Conservation (phyloP, 2,113 vertebrate genomes). For the Chaetodon auriga region DNA sequence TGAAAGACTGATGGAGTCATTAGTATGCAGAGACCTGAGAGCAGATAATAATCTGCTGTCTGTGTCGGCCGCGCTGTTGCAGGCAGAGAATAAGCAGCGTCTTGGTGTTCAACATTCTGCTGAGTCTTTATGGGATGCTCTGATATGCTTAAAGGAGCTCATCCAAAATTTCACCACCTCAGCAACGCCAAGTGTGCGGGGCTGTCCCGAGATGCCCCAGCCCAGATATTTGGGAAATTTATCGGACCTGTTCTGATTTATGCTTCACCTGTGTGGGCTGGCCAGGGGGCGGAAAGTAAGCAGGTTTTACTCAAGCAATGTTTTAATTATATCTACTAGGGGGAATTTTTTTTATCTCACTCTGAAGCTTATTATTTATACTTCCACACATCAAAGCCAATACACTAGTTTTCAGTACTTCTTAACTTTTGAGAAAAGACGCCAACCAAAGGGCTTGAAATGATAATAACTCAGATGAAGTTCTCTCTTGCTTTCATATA, state of each 20-base stretch:
- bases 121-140: conserved; percentile 46
- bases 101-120: conserved; percentile 44
- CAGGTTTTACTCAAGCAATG: conserved; percentile 31
- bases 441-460: conserved; percentile 15
- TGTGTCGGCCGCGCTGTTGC: conserved; percentile 8
- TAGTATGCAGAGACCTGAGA: conserved; percentile 40
- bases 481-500: conserved; percentile 5
- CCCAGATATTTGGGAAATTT: conserved; percentile 41
- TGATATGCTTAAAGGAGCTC: conserved; percentile 66
- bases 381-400: conserved; percentile 22
- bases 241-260: conserved; percentile 38
- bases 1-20: conserved; percentile 37
- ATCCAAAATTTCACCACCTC: conserved; percentile 60
- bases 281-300: conserved; percentile 33
- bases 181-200: conserved; percentile 46
- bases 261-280: conserved; percentile 38
- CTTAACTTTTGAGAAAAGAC: conserved; percentile 10
- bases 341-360: conserved; percentile 25
- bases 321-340: conserved; percentile 56
- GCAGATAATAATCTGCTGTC: conserved; percentile 53
- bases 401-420: background rate
- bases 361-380: conserved; percentile 41
- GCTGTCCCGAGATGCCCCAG: conserved; percentile 33
- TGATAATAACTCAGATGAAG: conserved; percentile 19
- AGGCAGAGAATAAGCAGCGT: conserved; percentile 29